phyloP scores from a whole-genome alignment of 2,888 invertebrate species.

The Diaperis boleti region DNA sequence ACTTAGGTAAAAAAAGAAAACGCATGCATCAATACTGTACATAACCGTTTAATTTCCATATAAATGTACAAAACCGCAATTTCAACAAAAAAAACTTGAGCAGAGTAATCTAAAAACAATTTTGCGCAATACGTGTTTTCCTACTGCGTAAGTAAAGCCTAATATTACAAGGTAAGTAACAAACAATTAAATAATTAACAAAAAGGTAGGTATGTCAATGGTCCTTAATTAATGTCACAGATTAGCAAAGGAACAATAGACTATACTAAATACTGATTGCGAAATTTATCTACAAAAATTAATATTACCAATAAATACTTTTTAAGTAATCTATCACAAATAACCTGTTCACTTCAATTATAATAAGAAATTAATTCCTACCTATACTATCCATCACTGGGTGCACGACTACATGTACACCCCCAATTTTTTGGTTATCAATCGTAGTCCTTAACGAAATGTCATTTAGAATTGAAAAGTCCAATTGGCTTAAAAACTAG shows the following conservation, averaged over 20 bases:
- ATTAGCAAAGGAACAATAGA: neutral
- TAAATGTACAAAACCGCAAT: constrained; percentile 1
- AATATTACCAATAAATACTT: constrained; percentile 1
- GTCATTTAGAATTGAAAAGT: no score
- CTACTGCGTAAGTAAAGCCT: neutral
- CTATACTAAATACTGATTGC: neutral
- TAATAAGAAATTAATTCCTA: no score
- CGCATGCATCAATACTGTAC: neutral
- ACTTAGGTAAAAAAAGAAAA: constrained; percentile 2
- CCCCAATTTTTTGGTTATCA: neutral
- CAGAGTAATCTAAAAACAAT: neutral
- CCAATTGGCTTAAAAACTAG: no score
- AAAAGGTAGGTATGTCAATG: neutral
- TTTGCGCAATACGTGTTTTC: neutral
- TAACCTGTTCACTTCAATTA: no score
- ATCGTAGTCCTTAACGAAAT: no score
- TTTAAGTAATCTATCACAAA: neutral
- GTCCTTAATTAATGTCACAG: neutral
- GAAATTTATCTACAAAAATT: neutral
- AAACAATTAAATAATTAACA: neutral
- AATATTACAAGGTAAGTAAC: constrained; percentile 4
- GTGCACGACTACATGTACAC: neutral
- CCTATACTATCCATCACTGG: neutral
- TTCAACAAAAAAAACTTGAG: neutral
- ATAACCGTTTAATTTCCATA: neutral